These are phyloP conservation scores for Linnaemya vulpina DNA, from an alignment of 2,888 invertebrate species.

Conservation along the genomic window DNA sequence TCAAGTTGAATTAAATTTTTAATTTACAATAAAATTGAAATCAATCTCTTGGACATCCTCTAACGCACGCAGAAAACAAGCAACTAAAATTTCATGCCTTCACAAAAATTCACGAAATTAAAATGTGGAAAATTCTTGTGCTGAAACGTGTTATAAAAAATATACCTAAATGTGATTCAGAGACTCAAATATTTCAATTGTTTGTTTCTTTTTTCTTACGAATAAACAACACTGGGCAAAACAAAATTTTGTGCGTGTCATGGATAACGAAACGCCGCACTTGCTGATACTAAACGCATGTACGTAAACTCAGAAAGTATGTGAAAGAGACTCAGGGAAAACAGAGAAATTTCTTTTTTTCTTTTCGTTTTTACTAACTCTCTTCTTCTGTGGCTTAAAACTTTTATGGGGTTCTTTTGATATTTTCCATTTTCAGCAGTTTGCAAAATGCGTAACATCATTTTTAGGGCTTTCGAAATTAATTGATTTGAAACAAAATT, in stretches of 20 bases:
- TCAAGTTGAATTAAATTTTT: neutral
- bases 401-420: too few species aligned
- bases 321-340: too few species aligned
- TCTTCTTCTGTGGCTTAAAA: too few species aligned
- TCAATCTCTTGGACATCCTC: neutral
- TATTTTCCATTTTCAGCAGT: too few species aligned
- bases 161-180: slow-evolving; percentile 11
- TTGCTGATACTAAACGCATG: too few species aligned
- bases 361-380: too few species aligned
- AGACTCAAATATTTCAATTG: neutral
- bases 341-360: too few species aligned
- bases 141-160: slow-evolving; percentile 52
- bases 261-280: too few species aligned
- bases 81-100: slow-evolving; percentile 28
- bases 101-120: slow-evolving; percentile 25
- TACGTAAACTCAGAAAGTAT: too few species aligned
- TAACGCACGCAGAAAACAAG: neutral
- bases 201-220: neutral
- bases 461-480: too few species aligned
- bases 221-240: neutral
- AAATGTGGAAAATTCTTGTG: slow-evolving; percentile 38
- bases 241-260: neutral
- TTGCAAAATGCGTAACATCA: too few species aligned
- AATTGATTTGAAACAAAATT: too few species aligned
- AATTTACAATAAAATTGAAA: neutral